These are phyloP conservation scores for Phylloscopus trochiloides DNA, from an alignment of 2,113 vertebrate species.

Conservation along the genomic window DNA sequence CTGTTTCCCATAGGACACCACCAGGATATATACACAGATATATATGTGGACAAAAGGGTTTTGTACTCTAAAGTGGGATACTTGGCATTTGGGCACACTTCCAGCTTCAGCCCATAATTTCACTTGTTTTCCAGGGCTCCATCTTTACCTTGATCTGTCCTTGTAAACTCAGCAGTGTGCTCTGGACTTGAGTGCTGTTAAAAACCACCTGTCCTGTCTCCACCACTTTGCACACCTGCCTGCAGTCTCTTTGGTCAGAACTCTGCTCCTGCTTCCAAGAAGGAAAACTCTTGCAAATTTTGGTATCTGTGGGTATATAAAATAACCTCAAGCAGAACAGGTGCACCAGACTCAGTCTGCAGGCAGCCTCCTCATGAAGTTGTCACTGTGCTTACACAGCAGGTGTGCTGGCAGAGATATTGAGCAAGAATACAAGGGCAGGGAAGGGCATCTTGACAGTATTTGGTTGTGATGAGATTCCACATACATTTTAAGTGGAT, in stretches of 20 bases:
- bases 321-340: background rate
- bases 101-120: background rate
- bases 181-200: background rate
- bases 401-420: background rate
- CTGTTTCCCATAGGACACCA: background rate
- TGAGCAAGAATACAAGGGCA: background rate
- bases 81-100: background rate
- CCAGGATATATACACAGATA: background rate
- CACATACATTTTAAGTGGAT: background rate
- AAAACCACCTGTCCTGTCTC: background rate
- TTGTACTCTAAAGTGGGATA: background rate
- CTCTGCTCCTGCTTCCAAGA: background rate
- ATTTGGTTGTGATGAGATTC: background rate
- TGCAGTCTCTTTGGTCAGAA: background rate
- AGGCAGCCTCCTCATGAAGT: background rate
- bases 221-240: background rate
- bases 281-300: background rate
- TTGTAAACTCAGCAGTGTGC: background rate
- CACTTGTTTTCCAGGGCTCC: background rate
- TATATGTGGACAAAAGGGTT: background rate
- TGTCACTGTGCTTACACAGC: background rate
- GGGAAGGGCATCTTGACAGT: background rate
- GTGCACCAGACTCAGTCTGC: background rate
- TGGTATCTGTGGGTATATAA: background rate
- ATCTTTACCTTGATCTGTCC: background rate